A percentile compares a stretch with the other conserved stretches of the same genome.
These are phyloP conservation scores for Anguilla japonica DNA, from an alignment of 2,113 vertebrate genomes.

Conservation along the genomic window DNA sequence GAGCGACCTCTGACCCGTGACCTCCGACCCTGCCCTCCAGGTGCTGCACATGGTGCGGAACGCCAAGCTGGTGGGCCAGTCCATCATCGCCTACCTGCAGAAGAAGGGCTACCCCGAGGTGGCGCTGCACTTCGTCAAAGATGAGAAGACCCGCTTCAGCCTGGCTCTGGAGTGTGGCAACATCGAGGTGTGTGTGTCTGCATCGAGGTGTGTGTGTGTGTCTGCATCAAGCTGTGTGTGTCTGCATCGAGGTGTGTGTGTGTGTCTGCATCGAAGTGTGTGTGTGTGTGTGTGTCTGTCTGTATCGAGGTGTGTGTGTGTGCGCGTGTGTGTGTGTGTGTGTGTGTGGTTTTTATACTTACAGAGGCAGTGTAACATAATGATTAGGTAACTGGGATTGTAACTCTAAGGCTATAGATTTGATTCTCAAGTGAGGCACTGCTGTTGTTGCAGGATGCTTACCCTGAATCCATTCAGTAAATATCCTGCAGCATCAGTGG, in stretches of 20 bases:
- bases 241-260: too few species aligned
- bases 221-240: not conserved
- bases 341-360: slow-evolving; percentile 41
- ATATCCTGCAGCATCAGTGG: too few species aligned
- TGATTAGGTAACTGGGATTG: too few species aligned
- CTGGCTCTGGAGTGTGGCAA: slow-evolving; percentile 91
- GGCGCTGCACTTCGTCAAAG: slow-evolving; percentile 94
- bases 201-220: not conserved
- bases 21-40: slow-evolving; percentile 56
- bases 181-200: slow-evolving; percentile 74
- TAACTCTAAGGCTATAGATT: too few species aligned
- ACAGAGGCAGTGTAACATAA: too few species aligned
- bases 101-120: slow-evolving; percentile 97
- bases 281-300: too few species aligned
- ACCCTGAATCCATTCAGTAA: too few species aligned
- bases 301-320: too few species aligned
- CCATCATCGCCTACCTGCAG: slow-evolving; percentile 97
- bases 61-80: slow-evolving; percentile 94
- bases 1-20: not conserved
- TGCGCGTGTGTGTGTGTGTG: too few species aligned
- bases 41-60: slow-evolving; percentile 97
- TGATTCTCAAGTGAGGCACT: too few species aligned
- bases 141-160: slow-evolving; percentile 95
- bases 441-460: too few species aligned
- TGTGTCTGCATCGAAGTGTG: too few species aligned